Conservation (phyloP, 2,113 vertebrate species). For the Otis tarda region DNA sequence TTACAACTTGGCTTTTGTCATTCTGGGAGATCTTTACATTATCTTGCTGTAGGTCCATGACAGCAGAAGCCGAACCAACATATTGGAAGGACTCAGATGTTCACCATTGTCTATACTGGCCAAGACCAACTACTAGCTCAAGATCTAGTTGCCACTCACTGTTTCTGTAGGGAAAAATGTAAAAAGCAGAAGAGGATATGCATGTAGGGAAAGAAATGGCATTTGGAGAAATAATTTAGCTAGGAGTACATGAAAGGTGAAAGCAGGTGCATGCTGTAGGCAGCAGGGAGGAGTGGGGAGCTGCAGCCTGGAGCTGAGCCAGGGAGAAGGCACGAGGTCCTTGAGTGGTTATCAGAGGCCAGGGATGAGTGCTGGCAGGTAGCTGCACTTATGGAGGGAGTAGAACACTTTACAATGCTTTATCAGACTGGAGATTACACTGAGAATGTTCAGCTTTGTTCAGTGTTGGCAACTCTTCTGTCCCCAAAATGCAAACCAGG, state of each 20-base stretch:
- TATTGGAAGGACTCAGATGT: background rate
- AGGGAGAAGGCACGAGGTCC: background rate
- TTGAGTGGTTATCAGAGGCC: fast-evolving
- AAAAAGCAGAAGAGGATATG: background rate
- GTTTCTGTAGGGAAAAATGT: background rate
- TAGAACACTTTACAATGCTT: background rate
- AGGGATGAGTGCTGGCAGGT: background rate
- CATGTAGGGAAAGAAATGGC: background rate
- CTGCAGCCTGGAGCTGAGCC: background rate
- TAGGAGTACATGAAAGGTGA: background rate
- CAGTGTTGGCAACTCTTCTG: background rate
- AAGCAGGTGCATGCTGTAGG: fast-evolving
- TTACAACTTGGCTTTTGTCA: background rate
- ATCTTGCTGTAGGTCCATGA: background rate
- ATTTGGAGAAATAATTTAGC: background rate
- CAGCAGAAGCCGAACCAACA: background rate
- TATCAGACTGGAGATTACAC: background rate
- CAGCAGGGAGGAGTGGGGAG: background rate
- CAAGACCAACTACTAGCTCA: background rate
- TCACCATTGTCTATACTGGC: background rate
- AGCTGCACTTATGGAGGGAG: background rate
- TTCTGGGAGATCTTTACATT: background rate
- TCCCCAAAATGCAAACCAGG: background rate
- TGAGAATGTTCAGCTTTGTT: background rate
- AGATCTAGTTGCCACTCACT: background rate